These are phyloP conservation scores for Melanotaenia parkinsoni DNA, from an alignment of 2,797 vertebrate genomes.

Conservation along the genomic window DNA sequence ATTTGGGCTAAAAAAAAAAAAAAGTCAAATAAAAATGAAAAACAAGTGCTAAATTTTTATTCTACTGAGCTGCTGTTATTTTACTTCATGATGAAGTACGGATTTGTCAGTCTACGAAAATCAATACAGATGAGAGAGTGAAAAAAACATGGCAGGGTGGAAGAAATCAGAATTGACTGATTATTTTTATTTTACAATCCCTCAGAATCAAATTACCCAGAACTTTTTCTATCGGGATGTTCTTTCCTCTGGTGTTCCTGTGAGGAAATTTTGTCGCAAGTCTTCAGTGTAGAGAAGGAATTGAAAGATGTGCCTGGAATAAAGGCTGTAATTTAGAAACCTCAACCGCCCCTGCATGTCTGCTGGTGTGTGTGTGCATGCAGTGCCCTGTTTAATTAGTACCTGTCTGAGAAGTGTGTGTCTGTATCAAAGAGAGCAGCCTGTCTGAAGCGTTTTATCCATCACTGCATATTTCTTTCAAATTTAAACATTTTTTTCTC, in stretches of 20 bases:
- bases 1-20: not conserved
- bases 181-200: not conserved
- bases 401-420: conserved; percentile 27
- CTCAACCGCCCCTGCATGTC: conserved; percentile 74
- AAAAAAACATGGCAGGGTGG: not conserved
- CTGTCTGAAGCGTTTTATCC: conserved; percentile 47
- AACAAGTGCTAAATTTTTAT: not conserved
- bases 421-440: conserved; percentile 49
- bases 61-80: too few relatives aligned
- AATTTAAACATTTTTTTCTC: conserved; percentile 5
- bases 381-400: conserved; percentile 60
- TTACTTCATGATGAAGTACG: not conserved
- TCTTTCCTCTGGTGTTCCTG: conserved; percentile 23
- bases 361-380: conserved; percentile 45
- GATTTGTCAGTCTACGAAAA: not conserved
- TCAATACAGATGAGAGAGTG: not conserved
- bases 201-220: not conserved
- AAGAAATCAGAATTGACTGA: not conserved
- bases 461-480: conserved; percentile 23
- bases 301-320: conserved; percentile 67
- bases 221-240: not conserved
- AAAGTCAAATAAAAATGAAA: not conserved
- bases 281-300: conserved; percentile 62
- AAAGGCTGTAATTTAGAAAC: conserved; percentile 83
- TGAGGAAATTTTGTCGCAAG: conserved; percentile 61